Evolutionary conservation across 2,113 vertebrate species (phyloP).

Genomic region (Chaetops frenatus): DNA sequence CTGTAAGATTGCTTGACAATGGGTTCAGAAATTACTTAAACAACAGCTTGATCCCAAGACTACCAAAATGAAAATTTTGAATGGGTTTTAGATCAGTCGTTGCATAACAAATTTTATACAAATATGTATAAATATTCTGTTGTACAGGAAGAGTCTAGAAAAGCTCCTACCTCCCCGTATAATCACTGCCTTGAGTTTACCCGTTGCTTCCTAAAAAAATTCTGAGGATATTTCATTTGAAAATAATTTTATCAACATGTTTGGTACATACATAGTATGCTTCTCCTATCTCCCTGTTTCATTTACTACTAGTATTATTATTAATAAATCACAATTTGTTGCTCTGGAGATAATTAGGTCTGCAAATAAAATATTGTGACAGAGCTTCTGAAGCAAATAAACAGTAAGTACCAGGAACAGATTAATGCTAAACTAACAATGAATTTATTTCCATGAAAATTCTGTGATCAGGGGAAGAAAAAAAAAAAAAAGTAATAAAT

Average conservation of each 20-base stretch:
- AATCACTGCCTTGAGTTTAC: neutral
- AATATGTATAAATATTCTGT: neutral
- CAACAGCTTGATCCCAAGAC: neutral
- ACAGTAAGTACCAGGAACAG: neutral
- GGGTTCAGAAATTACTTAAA: neutral
- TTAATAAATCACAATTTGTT: neutral
- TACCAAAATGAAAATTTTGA: neutral
- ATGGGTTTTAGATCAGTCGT: neutral
- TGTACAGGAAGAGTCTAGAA: neutral
- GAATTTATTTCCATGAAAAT: neutral
- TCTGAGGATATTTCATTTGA: neutral
- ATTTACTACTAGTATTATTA: neutral
- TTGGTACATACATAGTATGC: neutral
- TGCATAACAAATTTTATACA: neutral
- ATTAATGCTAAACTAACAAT: neutral
- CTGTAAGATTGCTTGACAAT: neutral
- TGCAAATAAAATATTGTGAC: neutral
- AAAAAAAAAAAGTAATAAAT: neutral
- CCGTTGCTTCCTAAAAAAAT: neutral
- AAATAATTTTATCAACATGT: neutral
- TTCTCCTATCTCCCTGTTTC: neutral
- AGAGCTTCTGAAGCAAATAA: neutral
- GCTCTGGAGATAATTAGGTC: neutral
- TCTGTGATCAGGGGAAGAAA: neutral
- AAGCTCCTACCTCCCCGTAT: neutral